Evolutionary conservation across 30 jellyfish, hydroid and myxozoan genomes (phyloP).

Genomic region (Cassiopea andromeda): DNA sequence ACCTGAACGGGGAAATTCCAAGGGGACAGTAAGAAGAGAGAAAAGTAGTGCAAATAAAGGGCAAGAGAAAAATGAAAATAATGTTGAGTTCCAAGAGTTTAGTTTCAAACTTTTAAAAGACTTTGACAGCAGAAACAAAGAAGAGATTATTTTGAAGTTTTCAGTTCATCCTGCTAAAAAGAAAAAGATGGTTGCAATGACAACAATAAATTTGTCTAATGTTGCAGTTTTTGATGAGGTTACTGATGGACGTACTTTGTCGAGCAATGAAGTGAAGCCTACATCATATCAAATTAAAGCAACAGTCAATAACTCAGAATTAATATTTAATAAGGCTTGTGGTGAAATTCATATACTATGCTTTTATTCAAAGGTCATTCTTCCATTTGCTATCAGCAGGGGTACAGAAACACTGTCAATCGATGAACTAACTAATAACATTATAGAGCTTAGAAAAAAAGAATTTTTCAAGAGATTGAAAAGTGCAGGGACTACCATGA

Average conservation of each 20-base stretch:
- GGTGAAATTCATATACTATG: slow-evolving; percentile 53
- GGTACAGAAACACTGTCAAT: slow-evolving; percentile 73
- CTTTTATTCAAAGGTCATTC: slow-evolving; percentile 28
- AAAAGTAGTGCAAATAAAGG: not conserved
- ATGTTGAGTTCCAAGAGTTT: slow-evolving; percentile 48
- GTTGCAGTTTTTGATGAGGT: slow-evolving; percentile 15
- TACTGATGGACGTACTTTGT: not conserved
- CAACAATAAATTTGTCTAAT: slow-evolving; percentile 47
- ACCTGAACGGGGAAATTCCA: slow-evolving; percentile 8
- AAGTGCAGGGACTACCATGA: slow-evolving; percentile 81
- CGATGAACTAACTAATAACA: slow-evolving; percentile 64
- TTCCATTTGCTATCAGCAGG: slow-evolving; percentile 36
- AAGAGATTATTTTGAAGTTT: slow-evolving; percentile 59
- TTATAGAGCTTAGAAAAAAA: slow-evolving; percentile 40
- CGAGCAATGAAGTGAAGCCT: slow-evolving; percentile 14
- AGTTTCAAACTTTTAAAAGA: slow-evolving; percentile 33
- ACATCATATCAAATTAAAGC: slow-evolving; percentile 21
- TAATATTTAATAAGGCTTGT: slow-evolving; percentile 71
- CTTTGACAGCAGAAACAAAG: slow-evolving; percentile 32
- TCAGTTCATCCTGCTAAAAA: slow-evolving; percentile 78
- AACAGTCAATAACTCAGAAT: slow-evolving; percentile 46
- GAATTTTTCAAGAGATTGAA: slow-evolving; percentile 48
- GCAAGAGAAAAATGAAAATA: not conserved
- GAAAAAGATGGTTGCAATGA: slow-evolving; percentile 71
- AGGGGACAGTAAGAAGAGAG: not conserved